Evolutionary conservation across 1,140 invertebrate genomes (phyloP).

Genomic region (Caenorhabditis inopinata): DNA sequence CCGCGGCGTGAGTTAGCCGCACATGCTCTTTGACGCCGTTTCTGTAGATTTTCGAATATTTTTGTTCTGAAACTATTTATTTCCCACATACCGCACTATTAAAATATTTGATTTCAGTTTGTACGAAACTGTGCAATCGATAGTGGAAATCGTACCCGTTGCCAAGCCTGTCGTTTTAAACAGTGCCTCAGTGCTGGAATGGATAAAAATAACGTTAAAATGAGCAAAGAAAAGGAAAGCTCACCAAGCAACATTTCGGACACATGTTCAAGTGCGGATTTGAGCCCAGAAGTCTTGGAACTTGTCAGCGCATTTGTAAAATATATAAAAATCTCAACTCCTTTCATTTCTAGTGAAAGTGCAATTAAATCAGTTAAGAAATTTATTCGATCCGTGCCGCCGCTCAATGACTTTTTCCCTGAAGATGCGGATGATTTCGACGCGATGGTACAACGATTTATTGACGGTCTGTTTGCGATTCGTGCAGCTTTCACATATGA

Average conservation of each 20-base stretch:
- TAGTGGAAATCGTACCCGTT: not conserved
- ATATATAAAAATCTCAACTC: not conserved
- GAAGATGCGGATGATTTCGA: not conserved
- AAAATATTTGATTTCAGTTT: not conserved
- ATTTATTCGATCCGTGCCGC: not conserved
- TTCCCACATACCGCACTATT: too few relatives aligned
- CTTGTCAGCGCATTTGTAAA: not conserved
- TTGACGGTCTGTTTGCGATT: not conserved
- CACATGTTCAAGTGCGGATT: not conserved
- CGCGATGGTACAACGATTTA: not conserved
- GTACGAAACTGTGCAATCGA: not conserved
- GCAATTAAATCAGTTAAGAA: not conserved
- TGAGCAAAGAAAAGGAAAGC: not conserved
- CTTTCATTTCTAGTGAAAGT: not conserved
- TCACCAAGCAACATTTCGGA: not conserved
- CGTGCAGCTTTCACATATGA: slow-evolving; percentile 8
- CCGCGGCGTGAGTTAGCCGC: too few relatives aligned
- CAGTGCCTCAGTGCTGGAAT: not conserved
- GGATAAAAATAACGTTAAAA: not conserved
- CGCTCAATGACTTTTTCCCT: not conserved
- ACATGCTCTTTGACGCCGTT: too few relatives aligned
- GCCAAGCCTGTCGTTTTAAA: not conserved
- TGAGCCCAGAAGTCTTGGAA: not conserved
- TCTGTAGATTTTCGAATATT: too few relatives aligned
- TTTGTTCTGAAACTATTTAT: too few relatives aligned